A percentile compares a stretch with the other conserved stretches of the same genome.
These are phyloP conservation scores for Epizoanthus scotinus DNA, from an alignment of 92 coral and sea anemone genomes.

Conservation along the genomic window DNA sequence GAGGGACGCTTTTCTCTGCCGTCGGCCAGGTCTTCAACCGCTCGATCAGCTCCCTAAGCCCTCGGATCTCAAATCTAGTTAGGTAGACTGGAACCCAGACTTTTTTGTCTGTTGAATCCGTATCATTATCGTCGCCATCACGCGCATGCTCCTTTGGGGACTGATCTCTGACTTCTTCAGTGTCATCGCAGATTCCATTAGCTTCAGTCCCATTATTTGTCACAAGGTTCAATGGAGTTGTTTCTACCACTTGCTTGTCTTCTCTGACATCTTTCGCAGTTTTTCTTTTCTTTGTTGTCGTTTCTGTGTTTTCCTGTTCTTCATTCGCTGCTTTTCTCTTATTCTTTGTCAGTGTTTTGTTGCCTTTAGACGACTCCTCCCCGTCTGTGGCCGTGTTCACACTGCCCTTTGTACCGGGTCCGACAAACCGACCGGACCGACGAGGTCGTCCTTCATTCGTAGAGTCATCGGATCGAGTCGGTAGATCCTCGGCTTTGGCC, in stretches of 20 bases:
- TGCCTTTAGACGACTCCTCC: slow-evolving; percentile 15
- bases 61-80: slow-evolving; percentile 72
- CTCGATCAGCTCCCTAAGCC: slow-evolving; percentile 63
- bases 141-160: slow-evolving; percentile 41
- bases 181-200: slow-evolving; percentile 44
- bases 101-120: slow-evolving; percentile 45
- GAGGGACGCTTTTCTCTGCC: slow-evolving; percentile 74
- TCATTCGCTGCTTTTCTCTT: slow-evolving; percentile 36
- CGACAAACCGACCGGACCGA: slow-evolving; percentile 74
- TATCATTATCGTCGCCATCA: slow-evolving; percentile 40
- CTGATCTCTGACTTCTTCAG: slow-evolving; percentile 49
- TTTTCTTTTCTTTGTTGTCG: slow-evolving; percentile 25
- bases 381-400: background rate
- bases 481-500: slow-evolving; percentile 9
- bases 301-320: slow-evolving; percentile 55
- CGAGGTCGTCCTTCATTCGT: slow-evolving; percentile 55
- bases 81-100: slow-evolving; percentile 89
- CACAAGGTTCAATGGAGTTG: slow-evolving; percentile 37
- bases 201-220: slow-evolving; percentile 37
- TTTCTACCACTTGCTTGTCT: slow-evolving; percentile 37
- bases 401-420: slow-evolving; percentile 27
- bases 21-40: slow-evolving; percentile 82
- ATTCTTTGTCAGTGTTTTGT: background rate
- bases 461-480: slow-evolving; percentile 31
- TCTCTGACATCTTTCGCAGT: slow-evolving; percentile 20